phyloP scores from a whole-genome alignment of 2,888 invertebrate genomes.

The Cetonia aurata region DNA sequence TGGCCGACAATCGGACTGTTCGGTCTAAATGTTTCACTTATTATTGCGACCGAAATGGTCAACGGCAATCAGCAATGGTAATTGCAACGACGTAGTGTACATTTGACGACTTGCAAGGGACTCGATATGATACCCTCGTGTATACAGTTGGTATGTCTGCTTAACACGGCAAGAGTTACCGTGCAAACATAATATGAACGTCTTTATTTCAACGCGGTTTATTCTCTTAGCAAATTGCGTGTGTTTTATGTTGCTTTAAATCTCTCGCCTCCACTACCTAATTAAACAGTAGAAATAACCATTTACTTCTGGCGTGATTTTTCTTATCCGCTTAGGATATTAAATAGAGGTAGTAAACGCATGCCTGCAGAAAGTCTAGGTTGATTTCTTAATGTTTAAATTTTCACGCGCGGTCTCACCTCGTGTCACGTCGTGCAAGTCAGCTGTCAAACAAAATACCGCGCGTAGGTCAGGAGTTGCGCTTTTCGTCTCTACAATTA shows the following conservation, averaged over 20 bases:
- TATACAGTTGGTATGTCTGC: constrained; percentile 2
- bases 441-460: too few relatives aligned
- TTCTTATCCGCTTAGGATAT: too few relatives aligned
- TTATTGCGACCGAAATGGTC: constrained; percentile 13
- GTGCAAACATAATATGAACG: constrained; percentile 13
- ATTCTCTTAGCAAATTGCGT: constrained; percentile 2
- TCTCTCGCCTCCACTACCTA: too few relatives aligned
- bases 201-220: constrained; percentile 8
- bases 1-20: constrained; percentile 2
- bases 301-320: too few relatives aligned
- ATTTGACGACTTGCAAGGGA: not conserved
- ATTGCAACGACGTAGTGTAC: constrained; percentile 2
- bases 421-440: too few relatives aligned
- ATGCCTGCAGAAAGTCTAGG: too few relatives aligned
- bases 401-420: too few relatives aligned
- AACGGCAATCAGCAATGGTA: constrained; percentile 19
- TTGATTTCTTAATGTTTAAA: too few relatives aligned
- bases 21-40: constrained; percentile 16
- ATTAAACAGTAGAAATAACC: too few relatives aligned
- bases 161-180: constrained; percentile 4
- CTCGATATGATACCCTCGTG: constrained; percentile 7
- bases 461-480: too few relatives aligned
- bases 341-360: too few relatives aligned
- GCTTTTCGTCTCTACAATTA: too few relatives aligned
- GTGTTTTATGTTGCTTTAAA: not conserved